Conservation (phyloP, 2,113 vertebrate species). For the Leiothrix lutea region DNA sequence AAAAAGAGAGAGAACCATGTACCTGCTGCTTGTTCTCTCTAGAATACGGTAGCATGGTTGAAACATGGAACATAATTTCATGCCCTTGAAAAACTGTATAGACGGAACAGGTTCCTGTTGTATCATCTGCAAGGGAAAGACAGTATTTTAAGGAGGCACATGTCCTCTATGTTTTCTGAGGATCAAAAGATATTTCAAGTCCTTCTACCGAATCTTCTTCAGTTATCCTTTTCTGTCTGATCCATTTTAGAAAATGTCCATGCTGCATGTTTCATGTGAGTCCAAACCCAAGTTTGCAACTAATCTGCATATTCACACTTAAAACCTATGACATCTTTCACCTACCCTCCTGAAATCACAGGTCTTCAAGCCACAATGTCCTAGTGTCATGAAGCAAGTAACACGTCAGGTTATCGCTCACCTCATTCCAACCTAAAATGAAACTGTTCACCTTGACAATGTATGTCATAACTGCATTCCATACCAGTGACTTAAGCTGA, state of each 20-base stretch:
- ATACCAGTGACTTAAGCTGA: neutral
- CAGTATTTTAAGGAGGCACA: neutral
- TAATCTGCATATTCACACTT: neutral
- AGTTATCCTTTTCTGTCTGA: neutral
- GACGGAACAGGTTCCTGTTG: conserved; percentile 92
- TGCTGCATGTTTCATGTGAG: fast-evolving
- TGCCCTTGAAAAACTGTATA: conserved; percentile 98
- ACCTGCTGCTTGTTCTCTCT: conserved; percentile 99
- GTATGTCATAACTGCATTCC: neutral
- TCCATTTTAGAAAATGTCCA: neutral
- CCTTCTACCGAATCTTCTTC: neutral
- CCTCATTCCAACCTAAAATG: neutral
- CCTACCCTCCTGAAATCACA: neutral
- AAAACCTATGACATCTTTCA: neutral
- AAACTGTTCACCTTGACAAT: neutral
- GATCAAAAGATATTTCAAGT: neutral
- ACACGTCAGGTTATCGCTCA: neutral
- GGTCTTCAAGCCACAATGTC: neutral
- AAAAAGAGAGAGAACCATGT: neutral
- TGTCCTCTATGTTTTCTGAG: neutral
- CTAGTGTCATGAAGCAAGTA: neutral
- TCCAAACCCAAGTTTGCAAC: neutral
- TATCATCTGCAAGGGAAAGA: conserved; percentile 84
- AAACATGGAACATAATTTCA: conserved; percentile 98
- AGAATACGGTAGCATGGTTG: conserved; percentile 97